Evolutionary conservation across 2,797 vertebrate species (phyloP), one percentile per base, ranked within the genome.

Genomic region (Florisuga fusca): DNA sequence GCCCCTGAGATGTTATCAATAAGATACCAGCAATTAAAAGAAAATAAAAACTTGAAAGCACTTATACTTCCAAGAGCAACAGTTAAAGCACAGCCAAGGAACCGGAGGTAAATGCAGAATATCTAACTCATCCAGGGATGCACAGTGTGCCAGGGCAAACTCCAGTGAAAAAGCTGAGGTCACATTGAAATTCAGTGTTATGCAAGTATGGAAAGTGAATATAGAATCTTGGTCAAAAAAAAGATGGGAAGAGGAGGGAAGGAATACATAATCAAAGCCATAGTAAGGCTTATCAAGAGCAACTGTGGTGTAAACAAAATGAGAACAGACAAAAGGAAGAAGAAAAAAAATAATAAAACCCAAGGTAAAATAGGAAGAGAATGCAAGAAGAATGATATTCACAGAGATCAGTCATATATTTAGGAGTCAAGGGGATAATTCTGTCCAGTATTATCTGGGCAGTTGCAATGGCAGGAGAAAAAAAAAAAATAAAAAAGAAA

Each of bases 141-240:
- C 36, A 62, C 0, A 0, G 8, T 38, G n/a, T 77, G 53, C 21
- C 23, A 53, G 17, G 8, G 53, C 34, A 53, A 19, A 6, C 14
- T 9, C 21, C 27, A 80, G 18, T 15, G 8, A 63, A 75, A 75
- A 89, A 73, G 12, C 29, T 38, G 7, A 51, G 23, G 14, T 9
- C 6, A 1, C 55, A 41, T 0, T 23, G 54, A 76, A 76, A 73
- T 69, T 25, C n/a, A 51, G 31, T 19, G 17, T 33, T 66, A 62
- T 4, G 15, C 8, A 48, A 58, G 15, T 18, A 73, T 0, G 20
- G 26, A 48, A 84, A 90, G 27, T 10, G 17, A 82, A 83, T 41
- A n/a, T 0, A 79, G n/a, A 12, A 55, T 4, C 29, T 23, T 19
- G 9, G 34, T 83, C 18, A 78, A 64, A 58, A 82, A 64, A 58